Base-by-base conservation (phyloP, 2,113 vertebrate genomes). In the Verasper variegatus region DNA sequence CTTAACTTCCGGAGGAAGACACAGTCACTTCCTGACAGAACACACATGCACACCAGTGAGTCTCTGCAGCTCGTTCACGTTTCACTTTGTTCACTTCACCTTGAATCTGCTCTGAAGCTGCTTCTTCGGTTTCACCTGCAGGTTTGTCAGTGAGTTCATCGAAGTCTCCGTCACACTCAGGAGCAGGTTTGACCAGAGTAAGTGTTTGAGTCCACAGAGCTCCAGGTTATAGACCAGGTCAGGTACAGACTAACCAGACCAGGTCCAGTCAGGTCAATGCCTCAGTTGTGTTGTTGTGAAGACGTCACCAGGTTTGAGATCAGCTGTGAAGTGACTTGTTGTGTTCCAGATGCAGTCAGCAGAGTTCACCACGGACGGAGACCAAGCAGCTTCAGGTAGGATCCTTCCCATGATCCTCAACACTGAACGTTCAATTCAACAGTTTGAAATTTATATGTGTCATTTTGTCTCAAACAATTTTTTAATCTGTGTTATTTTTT, bases 11-110 rank as follows among this genome's bases (percentile, higher is more conserved):
- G 96, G 70, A 95, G 97, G 76, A 99, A 99, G 96, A 97, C 98
- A 0, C 97, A 97, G 78, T 99, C 98, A 0, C 94, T 99, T 81
- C 98, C 98, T 0, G 97, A 99, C 90, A 93, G 97, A 85, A 96
- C 97, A 0, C 96, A 97, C 58, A 95, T 97, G 89, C 95, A 96
- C 52, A 81, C 91, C 1, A 95, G 97, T 98, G 80, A 84, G 96
- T 9, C 37, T 21, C 37, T n/a, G 51, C 51, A 4, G 13, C 51
- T 11, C 7, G 20, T 3, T 2, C 51, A 54, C 51, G 40, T 1
- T n/a, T 54, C 51, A 51, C 20, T 10, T 2, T n/a, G 7, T 3
- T n/a, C 51, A 21, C 4, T 2, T 49, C 45, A 18, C 0, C 27
- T 8, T 35, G 31, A 37, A 9, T 42, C 31, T 23, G 10, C 54